Evolutionary conservation across 2,797 vertebrate genomes (phyloP), one percentile per base, ranked within the genome.

Genomic region (Cryptoprocta ferox): DNA sequence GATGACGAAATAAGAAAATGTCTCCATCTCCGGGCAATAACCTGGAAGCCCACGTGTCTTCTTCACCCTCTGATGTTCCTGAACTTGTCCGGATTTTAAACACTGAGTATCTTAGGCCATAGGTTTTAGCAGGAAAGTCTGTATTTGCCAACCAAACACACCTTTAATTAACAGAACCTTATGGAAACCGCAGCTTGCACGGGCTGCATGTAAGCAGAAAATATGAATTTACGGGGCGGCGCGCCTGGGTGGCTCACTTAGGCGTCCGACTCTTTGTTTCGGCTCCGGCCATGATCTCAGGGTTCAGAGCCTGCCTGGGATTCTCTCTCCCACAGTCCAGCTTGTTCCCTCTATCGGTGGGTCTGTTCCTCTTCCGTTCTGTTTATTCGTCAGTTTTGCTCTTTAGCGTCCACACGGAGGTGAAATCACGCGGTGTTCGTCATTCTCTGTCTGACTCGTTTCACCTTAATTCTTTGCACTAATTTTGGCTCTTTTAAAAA

Each of bases 131-230:
- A 84, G 19, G 8, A 18, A 79, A 65, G n/a, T 39, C 16, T 56
- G 2, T 32, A 81, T 35, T 42, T 30, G 59, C 13, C 66, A 84
- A 56, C 28, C 50, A 92, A 83, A 9, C 42, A 65, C 70, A 71
- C 53, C 56, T 68, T 75, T 37, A 91, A 71, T 45, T 81, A 87
- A 21, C 15, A n/a, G 86, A 45, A 78, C 87, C 71, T 70, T 56
- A 50, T 42, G 71, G 70, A 87, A 87, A 87, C 12, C 50, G 68
- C 14, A 91, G 68, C 53, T 73, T 30, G 26, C 28, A 61, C 11
- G 39, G 45, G 24, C 48, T 48, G 11, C 35, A 68, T 6, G 32
- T 45, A 81, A 86, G 32, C 63, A 26, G 53, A 56, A 66, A 59
- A 59, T 59, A 21, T 59, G 56, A 59, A 59, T 10, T 21, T 59